Evolutionary conservation across 64 coral and sea anemone genomes (phyloP).

Genomic region (Pocillopora verrucosa): DNA sequence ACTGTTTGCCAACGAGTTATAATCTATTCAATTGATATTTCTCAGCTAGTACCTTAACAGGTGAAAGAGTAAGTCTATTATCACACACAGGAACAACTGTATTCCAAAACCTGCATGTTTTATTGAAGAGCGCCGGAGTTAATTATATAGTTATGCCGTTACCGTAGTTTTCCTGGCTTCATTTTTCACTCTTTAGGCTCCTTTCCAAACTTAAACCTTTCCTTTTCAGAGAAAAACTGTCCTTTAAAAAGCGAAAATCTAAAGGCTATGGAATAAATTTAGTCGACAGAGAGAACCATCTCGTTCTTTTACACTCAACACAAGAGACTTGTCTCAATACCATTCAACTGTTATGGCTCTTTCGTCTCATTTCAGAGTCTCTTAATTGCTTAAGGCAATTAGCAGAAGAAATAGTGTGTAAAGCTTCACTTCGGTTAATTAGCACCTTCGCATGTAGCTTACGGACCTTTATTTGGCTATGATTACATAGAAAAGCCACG

Average conservation of each 20-base stretch:
- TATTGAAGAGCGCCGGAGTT: too few species aligned
- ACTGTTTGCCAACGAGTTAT: not conserved
- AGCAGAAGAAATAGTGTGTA: slow-evolving; percentile 7
- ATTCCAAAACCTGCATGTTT: too few species aligned
- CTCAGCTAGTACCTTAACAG: too few species aligned
- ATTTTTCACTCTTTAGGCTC: not conserved
- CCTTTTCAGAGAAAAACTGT: too few species aligned
- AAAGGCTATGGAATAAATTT: too few species aligned
- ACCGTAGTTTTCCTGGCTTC: not conserved
- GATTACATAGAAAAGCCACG: not conserved
- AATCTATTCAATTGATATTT: too few species aligned
- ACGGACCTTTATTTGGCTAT: slow-evolving; percentile 1
- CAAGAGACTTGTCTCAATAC: not conserved
- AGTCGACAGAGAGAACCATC: too few species aligned
- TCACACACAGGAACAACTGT: too few species aligned
- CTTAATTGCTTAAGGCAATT: slow-evolving; percentile 38
- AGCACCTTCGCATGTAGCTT: not conserved
- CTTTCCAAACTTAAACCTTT: not conserved
- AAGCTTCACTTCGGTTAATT: slow-evolving; percentile 26
- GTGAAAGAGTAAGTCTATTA: too few species aligned
- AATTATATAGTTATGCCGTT: not conserved
- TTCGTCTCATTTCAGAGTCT: not conserved
- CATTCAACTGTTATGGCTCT: not conserved
- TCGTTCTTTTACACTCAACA: not conserved
- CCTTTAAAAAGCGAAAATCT: too few species aligned